A percentile compares a stretch with the other conserved stretches of the same genome.
phyloP scores from a whole-genome alignment of 2,888 invertebrate species.

The Melipona beecheii region DNA sequence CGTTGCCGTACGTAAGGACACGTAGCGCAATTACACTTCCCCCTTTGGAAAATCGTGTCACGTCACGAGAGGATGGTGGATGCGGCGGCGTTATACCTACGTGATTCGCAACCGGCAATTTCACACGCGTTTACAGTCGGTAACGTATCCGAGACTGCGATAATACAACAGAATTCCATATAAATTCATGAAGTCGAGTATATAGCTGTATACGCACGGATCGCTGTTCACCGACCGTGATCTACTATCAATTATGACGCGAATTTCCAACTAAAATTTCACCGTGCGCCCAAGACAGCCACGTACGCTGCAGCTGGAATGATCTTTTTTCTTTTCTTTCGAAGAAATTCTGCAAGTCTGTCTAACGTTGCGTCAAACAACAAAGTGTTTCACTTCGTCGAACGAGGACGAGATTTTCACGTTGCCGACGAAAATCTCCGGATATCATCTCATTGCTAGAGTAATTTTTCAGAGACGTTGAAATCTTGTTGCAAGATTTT shows the following conservation, averaged over 20 bases:
- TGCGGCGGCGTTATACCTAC: slow-evolving; percentile 40
- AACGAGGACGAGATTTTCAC: too few relatives aligned
- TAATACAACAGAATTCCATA: slow-evolving; percentile 31
- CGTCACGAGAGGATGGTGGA: slow-evolving; percentile 54
- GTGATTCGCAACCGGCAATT: slow-evolving; percentile 47
- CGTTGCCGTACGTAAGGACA: slow-evolving; percentile 46
- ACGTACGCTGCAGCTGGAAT: too few relatives aligned
- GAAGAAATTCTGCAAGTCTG: too few relatives aligned
- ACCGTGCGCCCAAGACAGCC: too few relatives aligned
- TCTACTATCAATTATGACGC: neutral
- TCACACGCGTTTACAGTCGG: slow-evolving; percentile 47
- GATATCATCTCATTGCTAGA: too few relatives aligned
- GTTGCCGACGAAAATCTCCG: too few relatives aligned
- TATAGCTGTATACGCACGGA: neutral
- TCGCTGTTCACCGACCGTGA: neutral
- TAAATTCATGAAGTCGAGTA: slow-evolving; percentile 33
- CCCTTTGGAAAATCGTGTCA: slow-evolving; percentile 61
- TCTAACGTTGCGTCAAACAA: too few relatives aligned
- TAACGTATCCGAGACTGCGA: slow-evolving; percentile 33
- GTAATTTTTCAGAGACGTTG: too few relatives aligned
- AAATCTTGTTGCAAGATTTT: too few relatives aligned
- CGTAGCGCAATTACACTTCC: slow-evolving; percentile 63
- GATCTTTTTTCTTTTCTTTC: too few relatives aligned
- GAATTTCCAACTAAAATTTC: neutral
- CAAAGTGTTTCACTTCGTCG: too few relatives aligned